Percentiles rank a stretch among this genome's conserved stretches.
Evolutionary conservation across 2,888 invertebrate genomes (phyloP).

Genomic region (Chorisops tibialis): DNA sequence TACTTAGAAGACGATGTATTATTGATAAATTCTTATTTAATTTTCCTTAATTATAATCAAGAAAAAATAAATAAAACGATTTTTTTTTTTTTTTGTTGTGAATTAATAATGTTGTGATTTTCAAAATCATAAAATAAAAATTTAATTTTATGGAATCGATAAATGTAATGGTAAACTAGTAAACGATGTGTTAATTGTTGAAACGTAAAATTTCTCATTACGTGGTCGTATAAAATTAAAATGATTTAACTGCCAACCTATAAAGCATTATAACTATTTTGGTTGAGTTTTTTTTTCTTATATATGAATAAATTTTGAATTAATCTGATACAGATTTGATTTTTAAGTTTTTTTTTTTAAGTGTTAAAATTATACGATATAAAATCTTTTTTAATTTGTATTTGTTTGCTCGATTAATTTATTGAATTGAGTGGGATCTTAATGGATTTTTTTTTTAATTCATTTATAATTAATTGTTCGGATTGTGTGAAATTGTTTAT

Average conservation of each 20-base stretch:
- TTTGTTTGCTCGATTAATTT: too few species aligned
- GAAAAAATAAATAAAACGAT: too few species aligned
- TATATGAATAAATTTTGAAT: conserved; percentile 3
- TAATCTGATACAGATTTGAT: conserved; percentile 1
- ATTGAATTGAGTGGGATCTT: too few species aligned
- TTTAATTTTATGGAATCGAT: conserved; percentile 19
- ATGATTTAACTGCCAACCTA: neutral
- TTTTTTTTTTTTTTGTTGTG: too few species aligned
- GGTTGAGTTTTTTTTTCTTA: neutral
- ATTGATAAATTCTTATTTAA: too few species aligned
- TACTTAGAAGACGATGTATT: too few species aligned
- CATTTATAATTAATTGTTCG: too few species aligned
- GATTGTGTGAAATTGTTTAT: neutral
- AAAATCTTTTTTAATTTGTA: too few species aligned
- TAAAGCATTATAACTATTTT: neutral
- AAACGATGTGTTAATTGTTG: conserved; percentile 16
- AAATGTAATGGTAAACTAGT: conserved; percentile 7
- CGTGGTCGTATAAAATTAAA: neutral
- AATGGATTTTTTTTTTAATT: too few species aligned
- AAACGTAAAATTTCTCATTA: conserved; percentile 8
- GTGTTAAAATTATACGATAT: too few species aligned
- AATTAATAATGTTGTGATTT: conserved; percentile 9
- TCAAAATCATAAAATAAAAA: neutral
- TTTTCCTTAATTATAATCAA: too few species aligned
- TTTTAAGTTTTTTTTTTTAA: too few species aligned